phyloP scores from a whole-genome alignment of 30 jellyfish, hydroid and myxozoan genomes.

The Hydractinia echinata region DNA sequence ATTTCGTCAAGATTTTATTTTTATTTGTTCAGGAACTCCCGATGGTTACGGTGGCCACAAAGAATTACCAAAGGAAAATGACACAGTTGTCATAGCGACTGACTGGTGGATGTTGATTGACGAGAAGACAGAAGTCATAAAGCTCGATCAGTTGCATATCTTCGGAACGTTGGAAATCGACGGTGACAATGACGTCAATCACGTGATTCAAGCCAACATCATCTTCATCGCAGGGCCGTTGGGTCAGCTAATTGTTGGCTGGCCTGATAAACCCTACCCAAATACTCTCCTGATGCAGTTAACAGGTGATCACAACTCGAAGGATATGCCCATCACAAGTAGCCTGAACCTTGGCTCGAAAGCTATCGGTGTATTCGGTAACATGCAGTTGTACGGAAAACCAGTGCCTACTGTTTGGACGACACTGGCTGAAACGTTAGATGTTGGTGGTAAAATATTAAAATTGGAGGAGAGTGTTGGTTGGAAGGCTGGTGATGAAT shows the following conservation, averaged over 20 bases:
- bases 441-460: constrained; percentile 37
- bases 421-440: constrained; percentile 37
- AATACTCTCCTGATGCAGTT: constrained; percentile 47
- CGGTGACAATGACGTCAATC: constrained; percentile 43
- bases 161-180: constrained; percentile 66
- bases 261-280: constrained; percentile 72
- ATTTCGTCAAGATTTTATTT: too few relatives aligned
- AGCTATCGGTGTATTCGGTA: constrained; percentile 71
- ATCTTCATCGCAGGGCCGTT: constrained; percentile 58
- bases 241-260: constrained; percentile 67
- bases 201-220: constrained; percentile 50
- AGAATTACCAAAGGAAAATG: constrained; percentile 17
- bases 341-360: constrained; percentile 84
- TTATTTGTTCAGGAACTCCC: background rate
- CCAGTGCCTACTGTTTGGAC: constrained; percentile 64
- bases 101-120: constrained; percentile 33
- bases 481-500: constrained; percentile 75
- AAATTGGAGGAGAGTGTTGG: constrained; percentile 51
- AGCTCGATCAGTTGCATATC: constrained; percentile 49
- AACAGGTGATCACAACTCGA: constrained; percentile 60
- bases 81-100: constrained; percentile 13
- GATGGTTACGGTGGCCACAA: constrained; percentile 8
- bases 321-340: constrained; percentile 53
- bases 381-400: constrained; percentile 59
- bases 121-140: constrained; percentile 6